Percentiles rank a stretch among this genome's conserved stretches.
Evolutionary conservation across 2,888 invertebrate genomes (phyloP).

Genomic region (Trichopria drosophilae): DNA sequence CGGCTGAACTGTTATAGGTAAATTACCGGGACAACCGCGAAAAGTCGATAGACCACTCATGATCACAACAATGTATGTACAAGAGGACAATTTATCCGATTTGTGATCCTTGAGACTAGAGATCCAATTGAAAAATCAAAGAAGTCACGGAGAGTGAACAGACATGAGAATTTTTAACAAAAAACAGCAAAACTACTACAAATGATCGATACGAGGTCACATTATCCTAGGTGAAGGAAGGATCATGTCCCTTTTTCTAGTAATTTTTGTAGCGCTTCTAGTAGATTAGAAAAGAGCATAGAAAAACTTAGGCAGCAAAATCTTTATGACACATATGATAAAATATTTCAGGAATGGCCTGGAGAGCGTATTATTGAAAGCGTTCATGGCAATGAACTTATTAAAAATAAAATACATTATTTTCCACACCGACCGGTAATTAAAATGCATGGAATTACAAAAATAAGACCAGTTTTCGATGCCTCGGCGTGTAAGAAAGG

Average conservation of each 20-base stretch:
- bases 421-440: slow-evolving; percentile 37
- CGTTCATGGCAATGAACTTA: slow-evolving; percentile 28
- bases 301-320: slow-evolving; percentile 34
- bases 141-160: slow-evolving; percentile 21
- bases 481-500: too few species aligned
- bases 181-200: slow-evolving; percentile 32
- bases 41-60: slow-evolving; percentile 7
- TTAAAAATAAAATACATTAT: slow-evolving; percentile 13
- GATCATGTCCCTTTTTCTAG: slow-evolving; percentile 39
- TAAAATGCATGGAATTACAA: slow-evolving; percentile 25
- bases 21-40: not conserved
- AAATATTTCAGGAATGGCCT: slow-evolving; percentile 42
- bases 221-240: slow-evolving; percentile 46
- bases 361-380: slow-evolving; percentile 40
- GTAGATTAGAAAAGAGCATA: slow-evolving; percentile 35
- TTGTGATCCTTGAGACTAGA: slow-evolving; percentile 44
- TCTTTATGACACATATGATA: slow-evolving; percentile 35
- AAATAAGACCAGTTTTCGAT: too few species aligned
- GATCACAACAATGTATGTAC: slow-evolving; percentile 22
- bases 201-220: slow-evolving; percentile 44
- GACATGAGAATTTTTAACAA: slow-evolving; percentile 31
- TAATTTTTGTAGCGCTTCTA: slow-evolving; percentile 40
- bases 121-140: slow-evolving; percentile 36
- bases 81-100: slow-evolving; percentile 30
- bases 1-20: slow-evolving; percentile 38